Conservation (phyloP, 2,113 vertebrate genomes). For the Symphodus melops region DNA sequence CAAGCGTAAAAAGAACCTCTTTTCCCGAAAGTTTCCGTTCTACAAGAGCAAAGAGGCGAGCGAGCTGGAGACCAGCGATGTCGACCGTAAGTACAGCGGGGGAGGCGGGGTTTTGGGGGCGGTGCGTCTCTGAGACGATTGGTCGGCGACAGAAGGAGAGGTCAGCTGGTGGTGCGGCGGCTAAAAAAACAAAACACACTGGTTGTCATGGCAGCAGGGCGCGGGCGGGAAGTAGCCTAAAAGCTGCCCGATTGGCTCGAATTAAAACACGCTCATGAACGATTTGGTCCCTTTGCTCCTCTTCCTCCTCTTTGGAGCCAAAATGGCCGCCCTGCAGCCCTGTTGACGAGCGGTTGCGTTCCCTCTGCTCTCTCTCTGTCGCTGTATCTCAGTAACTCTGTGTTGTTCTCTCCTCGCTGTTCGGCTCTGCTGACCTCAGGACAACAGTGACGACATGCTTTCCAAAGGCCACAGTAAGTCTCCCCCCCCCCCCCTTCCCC, state of each 20-base stretch:
- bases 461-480: slow-evolving; percentile 97
- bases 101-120: slow-evolving; percentile 51
- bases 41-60: slow-evolving; percentile 99
- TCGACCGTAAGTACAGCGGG: slow-evolving; percentile 95
- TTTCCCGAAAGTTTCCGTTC: slow-evolving; percentile 99
- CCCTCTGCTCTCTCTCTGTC: slow-evolving; percentile 73
- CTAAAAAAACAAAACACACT: slow-evolving; percentile 82
- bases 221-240: not conserved
- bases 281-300: not conserved
- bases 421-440: slow-evolving; percentile 93
- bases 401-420: slow-evolving; percentile 85
- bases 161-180: slow-evolving; percentile 75
- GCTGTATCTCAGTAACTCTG: slow-evolving; percentile 87
- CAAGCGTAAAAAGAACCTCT: slow-evolving; percentile 99
- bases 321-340: slow-evolving; percentile 63
- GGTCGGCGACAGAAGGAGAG: slow-evolving; percentile 71
- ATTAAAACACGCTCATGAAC: not conserved
- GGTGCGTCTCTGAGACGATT: slow-evolving; percentile 41
- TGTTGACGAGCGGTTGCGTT: slow-evolving; percentile 71
- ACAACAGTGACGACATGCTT: slow-evolving; percentile 95
- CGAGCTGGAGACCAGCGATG: slow-evolving; percentile 98
- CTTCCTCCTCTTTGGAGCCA: not conserved
- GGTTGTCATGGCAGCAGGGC: slow-evolving; percentile 59
- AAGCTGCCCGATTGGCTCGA: not conserved
- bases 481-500: not conserved